phyloP scores from a whole-genome alignment of 2,797 vertebrate species.

The Myotis daubentonii region DNA sequence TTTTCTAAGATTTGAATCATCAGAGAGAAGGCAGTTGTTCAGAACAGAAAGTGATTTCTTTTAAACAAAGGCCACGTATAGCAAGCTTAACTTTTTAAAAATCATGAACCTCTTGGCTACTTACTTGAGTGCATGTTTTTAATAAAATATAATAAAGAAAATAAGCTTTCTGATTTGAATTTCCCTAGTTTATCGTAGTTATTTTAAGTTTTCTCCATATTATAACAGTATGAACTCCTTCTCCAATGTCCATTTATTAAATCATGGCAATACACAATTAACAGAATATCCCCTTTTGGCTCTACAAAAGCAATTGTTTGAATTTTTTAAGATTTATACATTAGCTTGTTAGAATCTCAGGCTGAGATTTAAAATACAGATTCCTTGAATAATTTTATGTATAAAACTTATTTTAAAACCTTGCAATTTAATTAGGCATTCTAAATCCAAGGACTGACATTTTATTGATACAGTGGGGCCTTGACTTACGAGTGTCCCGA shows the following conservation, averaged over 20 bases:
- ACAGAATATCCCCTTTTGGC: constrained; percentile 8
- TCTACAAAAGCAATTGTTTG: constrained; percentile 15
- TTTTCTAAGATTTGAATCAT: constrained; percentile 38
- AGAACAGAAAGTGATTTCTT: neutral
- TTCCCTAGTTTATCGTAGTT: neutral
- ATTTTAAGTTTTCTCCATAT: constrained; percentile 38
- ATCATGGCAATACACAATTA: neutral
- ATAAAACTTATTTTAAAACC: neutral
- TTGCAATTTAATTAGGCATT: constrained; percentile 29
- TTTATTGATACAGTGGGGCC: neutral
- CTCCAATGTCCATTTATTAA: neutral
- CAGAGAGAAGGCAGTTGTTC: neutral
- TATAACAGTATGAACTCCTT: neutral
- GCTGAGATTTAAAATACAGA: constrained; percentile 33
- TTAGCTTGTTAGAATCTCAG: constrained; percentile 28
- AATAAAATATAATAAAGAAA: constrained; percentile 39
- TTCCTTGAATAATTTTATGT: neutral
- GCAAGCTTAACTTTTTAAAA: neutral
- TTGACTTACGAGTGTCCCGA: too few relatives aligned
- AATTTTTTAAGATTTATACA: neutral
- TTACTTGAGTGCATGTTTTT: constrained; percentile 27
- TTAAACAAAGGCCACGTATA: neutral
- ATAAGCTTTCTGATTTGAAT: neutral
- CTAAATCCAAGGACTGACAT: neutral
- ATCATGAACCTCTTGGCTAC: neutral